These are phyloP conservation scores for Iphiclides podalirius DNA, from an alignment of 2,888 invertebrate species.

Conservation along the genomic window DNA sequence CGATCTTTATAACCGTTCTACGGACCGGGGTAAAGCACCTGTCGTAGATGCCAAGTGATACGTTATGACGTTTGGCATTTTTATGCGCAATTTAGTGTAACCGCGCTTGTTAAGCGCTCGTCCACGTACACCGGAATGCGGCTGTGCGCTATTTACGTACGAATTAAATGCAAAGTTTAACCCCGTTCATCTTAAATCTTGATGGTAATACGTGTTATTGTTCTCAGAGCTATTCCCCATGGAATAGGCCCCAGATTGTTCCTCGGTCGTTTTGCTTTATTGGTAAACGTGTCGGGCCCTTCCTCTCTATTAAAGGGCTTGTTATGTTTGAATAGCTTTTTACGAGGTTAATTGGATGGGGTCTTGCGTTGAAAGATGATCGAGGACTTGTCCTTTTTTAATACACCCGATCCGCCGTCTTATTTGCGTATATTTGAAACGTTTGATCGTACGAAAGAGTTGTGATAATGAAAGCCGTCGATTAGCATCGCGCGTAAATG, in stretches of 20 bases:
- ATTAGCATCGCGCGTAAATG: slow-evolving; percentile 16
- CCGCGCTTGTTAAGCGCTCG: slow-evolving; percentile 47
- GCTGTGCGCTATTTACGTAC: slow-evolving; percentile 24
- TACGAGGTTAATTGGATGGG: slow-evolving; percentile 56
- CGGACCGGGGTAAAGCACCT: slow-evolving; percentile 46
- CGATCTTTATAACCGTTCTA: slow-evolving; percentile 38
- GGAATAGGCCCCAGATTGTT: slow-evolving; percentile 67
- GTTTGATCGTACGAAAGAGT: slow-evolving; percentile 4
- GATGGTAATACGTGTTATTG: too few species aligned
- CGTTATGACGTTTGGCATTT: slow-evolving; percentile 40
- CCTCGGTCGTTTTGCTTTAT: slow-evolving; percentile 70
- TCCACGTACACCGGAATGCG: slow-evolving; percentile 49
- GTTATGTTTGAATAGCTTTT: slow-evolving; percentile 68
- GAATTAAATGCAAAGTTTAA: too few species aligned
- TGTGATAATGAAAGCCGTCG: slow-evolving; percentile 12
- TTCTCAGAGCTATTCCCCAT: too few species aligned
- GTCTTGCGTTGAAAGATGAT: slow-evolving; percentile 41
- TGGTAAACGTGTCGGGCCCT: slow-evolving; percentile 62
- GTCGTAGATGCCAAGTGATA: slow-evolving; percentile 41
- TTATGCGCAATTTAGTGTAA: slow-evolving; percentile 32
- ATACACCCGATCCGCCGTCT: slow-evolving; percentile 20
- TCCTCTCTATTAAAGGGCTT: slow-evolving; percentile 61
- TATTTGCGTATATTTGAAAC: slow-evolving; percentile 3
- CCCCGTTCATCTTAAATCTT: too few species aligned
- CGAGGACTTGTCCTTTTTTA: slow-evolving; percentile 33